These are phyloP conservation scores for Chaunax sp. DNA, from an alignment of 2,797 vertebrate genomes.

Conservation along the genomic window DNA sequence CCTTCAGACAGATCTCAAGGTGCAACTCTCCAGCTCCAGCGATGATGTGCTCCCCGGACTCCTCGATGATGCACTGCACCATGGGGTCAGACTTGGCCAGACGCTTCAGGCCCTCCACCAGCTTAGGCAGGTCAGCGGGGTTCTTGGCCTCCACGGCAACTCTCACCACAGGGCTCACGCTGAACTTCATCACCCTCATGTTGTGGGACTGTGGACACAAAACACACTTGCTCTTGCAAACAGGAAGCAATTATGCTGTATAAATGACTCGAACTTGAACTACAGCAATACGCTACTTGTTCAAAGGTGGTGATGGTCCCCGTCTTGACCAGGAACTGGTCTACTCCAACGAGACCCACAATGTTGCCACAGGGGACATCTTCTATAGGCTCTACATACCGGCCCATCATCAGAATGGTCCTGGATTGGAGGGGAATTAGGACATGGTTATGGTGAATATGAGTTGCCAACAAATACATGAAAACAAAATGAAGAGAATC, in stretches of 20 bases:
- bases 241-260: background rate
- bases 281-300: slow-evolving; percentile 63
- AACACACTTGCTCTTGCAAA: background rate
- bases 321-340: slow-evolving; percentile 94
- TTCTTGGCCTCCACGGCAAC: slow-evolving; percentile 97
- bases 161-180: slow-evolving; percentile 94
- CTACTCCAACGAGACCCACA: slow-evolving; percentile 94
- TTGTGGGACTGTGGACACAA: slow-evolving; percentile 83
- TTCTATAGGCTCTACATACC: slow-evolving; percentile 93
- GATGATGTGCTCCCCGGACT: slow-evolving; percentile 96
- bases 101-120: slow-evolving; percentile 95
- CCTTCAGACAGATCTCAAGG: slow-evolving; percentile 96
- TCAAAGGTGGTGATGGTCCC: slow-evolving; percentile 96
- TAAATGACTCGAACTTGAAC: background rate
- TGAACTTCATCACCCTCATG: slow-evolving; percentile 99
- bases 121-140: slow-evolving; percentile 93
- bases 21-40: slow-evolving; percentile 95
- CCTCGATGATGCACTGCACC: slow-evolving; percentile 99
- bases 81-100: slow-evolving; percentile 97
- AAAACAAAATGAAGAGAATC: background rate
- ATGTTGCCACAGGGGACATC: slow-evolving; percentile 98
- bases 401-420: slow-evolving; percentile 98
- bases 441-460: slow-evolving; percentile 2
- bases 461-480: background rate
- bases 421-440: slow-evolving; percentile 66